These are phyloP conservation scores for Neodiprion fabricii DNA, from an alignment of 1,140 invertebrate genomes.

Conservation along the genomic window DNA sequence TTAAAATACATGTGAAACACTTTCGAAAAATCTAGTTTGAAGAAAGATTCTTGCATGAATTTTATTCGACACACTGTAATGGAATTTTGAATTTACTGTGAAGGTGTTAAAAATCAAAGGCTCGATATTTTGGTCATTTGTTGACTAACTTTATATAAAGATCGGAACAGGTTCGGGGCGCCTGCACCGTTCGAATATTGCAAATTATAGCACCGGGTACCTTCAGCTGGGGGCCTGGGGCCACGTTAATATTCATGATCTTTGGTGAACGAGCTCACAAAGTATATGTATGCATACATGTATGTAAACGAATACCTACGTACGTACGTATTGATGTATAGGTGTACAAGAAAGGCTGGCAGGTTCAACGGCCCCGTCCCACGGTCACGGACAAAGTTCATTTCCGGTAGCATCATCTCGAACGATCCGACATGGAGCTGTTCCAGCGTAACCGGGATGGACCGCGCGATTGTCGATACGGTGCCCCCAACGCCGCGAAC, in stretches of 20 bases:
- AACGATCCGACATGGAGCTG: no score
- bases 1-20: no score
- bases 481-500: no score
- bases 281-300: background rate
- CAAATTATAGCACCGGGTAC: background rate
- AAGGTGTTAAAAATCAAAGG: no score
- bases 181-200: constrained; percentile 4
- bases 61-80: no score
- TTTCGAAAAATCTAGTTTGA: no score
- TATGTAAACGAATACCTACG: no score
- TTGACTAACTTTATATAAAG: background rate
- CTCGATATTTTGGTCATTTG: background rate
- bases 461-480: no score
- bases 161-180: constrained; percentile 1
- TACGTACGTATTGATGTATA: no score
- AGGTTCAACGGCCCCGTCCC: constrained; percentile 1
- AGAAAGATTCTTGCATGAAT: no score
- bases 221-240: background rate
- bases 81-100: no score
- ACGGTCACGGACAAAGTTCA: background rate
- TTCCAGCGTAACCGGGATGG: no score
- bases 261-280: background rate
- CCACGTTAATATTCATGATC: constrained; percentile 1
- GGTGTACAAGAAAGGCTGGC: background rate
- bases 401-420: background rate